Evolutionary conservation across 2,888 invertebrate genomes (phyloP).

Genomic region (Mesoligia furuncula): DNA sequence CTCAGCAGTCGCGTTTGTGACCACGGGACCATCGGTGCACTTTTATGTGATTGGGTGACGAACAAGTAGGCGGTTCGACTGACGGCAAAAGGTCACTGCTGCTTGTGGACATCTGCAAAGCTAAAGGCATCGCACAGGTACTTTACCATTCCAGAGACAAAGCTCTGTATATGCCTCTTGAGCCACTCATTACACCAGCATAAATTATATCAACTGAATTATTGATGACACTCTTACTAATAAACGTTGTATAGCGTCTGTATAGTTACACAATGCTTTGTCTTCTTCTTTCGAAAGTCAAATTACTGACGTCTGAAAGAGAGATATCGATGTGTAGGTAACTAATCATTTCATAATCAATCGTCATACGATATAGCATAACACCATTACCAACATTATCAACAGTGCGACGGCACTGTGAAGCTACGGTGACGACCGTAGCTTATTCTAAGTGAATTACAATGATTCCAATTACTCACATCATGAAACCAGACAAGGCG

Average conservation of each 20-base stretch:
- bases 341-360: too few species aligned
- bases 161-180: neutral
- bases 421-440: neutral
- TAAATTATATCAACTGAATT: too few species aligned
- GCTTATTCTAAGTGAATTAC: slow-evolving; percentile 20
- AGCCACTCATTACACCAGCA: neutral
- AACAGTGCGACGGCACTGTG: neutral
- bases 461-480: slow-evolving; percentile 75
- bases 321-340: too few species aligned
- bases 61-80: too few species aligned
- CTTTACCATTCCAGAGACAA: neutral
- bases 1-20: too few species aligned
- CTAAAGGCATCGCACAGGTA: neutral
- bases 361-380: too few species aligned
- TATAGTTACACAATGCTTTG: too few species aligned
- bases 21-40: too few species aligned
- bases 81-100: neutral
- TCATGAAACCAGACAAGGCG: slow-evolving; percentile 97
- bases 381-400: neutral
- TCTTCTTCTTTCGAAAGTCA: too few species aligned
- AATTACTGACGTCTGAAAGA: too few species aligned
- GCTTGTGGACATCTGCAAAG: neutral
- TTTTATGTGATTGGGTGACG: too few species aligned
- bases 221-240: neutral
- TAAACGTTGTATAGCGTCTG: too few species aligned